phyloP scores from a whole-genome alignment of 2,888 invertebrate genomes.

The Erannis defoliaria region DNA sequence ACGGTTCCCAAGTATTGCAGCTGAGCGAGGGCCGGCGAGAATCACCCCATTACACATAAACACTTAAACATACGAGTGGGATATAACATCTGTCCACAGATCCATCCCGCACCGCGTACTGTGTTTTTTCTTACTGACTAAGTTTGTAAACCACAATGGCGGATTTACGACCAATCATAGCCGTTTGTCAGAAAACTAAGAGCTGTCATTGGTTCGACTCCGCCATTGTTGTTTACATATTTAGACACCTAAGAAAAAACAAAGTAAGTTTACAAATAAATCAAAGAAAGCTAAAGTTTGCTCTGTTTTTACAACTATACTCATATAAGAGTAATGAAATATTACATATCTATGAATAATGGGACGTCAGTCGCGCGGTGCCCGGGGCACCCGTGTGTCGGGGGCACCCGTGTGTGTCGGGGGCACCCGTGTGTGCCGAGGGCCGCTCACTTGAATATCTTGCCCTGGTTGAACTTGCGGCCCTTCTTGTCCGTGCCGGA shows the following conservation, averaged over 20 bases:
- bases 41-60: neutral
- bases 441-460: conserved; percentile 95
- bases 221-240: too few species aligned
- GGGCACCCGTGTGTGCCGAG: too few species aligned
- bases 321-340: neutral
- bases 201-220: too few species aligned
- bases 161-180: too few species aligned
- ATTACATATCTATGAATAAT: neutral
- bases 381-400: neutral
- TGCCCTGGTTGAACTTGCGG: conserved; percentile 98
- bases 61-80: neutral
- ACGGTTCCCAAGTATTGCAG: conserved; percentile 7
- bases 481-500: conserved; percentile 94
- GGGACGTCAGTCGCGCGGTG: neutral
- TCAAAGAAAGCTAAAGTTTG: too few species aligned
- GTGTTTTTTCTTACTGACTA: too few species aligned
- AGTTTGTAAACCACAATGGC: too few species aligned
- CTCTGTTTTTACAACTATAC: neutral
- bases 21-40: neutral
- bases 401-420: neutral
- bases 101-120: too few species aligned
- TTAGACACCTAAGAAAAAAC: too few species aligned
- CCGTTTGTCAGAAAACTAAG: too few species aligned
- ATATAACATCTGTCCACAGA: neutral
- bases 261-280: too few species aligned